These are phyloP conservation scores for Ecliptopera silaceata DNA, from an alignment of 2,888 invertebrate genomes.

Conservation along the genomic window DNA sequence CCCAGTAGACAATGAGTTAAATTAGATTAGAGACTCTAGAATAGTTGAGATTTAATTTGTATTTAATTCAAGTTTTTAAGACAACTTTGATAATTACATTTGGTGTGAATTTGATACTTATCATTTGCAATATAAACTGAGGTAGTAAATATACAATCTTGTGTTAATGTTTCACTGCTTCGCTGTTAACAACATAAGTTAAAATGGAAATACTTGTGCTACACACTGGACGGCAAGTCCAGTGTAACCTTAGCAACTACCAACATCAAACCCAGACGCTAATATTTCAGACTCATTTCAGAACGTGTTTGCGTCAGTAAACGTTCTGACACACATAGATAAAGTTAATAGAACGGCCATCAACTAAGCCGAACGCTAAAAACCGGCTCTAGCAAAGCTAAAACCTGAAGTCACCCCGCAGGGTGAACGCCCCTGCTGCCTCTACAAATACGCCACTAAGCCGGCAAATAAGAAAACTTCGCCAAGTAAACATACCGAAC, in stretches of 20 bases:
- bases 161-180: too few relatives aligned
- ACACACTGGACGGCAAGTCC: background rate
- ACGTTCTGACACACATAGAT: slow-evolving; percentile 39
- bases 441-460: slow-evolving; percentile 56
- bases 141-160: too few relatives aligned
- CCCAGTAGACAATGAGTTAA: background rate
- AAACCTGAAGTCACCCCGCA: slow-evolving; percentile 40
- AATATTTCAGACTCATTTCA: slow-evolving; percentile 10
- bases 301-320: slow-evolving; percentile 18
- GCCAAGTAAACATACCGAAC: slow-evolving; percentile 51
- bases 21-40: background rate
- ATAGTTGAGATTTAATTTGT: background rate
- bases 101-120: background rate
- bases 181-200: too few relatives aligned
- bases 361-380: slow-evolving; percentile 47
- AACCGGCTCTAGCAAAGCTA: slow-evolving; percentile 46
- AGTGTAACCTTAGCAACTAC: too few relatives aligned
- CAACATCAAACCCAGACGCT: too few relatives aligned
- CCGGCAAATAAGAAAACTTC: slow-evolving; percentile 57
- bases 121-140: too few relatives aligned
- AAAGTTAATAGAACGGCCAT: slow-evolving; percentile 49
- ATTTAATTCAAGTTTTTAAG: too few relatives aligned
- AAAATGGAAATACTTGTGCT: background rate
- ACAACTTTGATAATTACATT: too few relatives aligned
- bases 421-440: slow-evolving; percentile 50